Base-by-base conservation (phyloP, 2,113 vertebrate species). In the Cavia porcellus region DNA sequence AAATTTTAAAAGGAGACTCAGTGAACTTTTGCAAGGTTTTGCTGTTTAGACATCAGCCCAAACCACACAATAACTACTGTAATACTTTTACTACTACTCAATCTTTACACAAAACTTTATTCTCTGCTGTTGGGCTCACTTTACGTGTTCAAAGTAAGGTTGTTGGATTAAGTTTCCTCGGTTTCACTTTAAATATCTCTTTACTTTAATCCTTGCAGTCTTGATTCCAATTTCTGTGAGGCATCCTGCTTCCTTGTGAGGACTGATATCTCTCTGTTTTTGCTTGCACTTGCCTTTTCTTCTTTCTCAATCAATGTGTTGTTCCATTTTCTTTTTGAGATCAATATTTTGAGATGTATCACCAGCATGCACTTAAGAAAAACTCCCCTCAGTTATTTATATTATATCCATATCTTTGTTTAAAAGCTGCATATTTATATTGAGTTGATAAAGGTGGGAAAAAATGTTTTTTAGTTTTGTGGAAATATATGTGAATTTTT, bases 311-410 rank as follows among this genome's bases (percentile, higher is more conserved):
- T 97, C 95, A 98, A 96, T 95, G 61, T 70, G 87, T 89, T 97
- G 61, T 89, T 97, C 90, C 95, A 93, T 93, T 95, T 97, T n/a
- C 83, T 86, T 90, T 90, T 91, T 35, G 14, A 83, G 74, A 96
- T 96, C 90, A 94, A 97, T 97, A 96, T 68, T 97, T 96, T 93
- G 66, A 94, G 86, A 96, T 86, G 62, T 32, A 92, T 81, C 74
- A 72, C 50, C 52, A 97, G 79, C 13, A 82, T 82, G 55, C 50
- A 42, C 17, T 84, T 80, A 89, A 70, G 77, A 84, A 86, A 88
- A 93, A 62, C 4, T 19, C 80, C 75, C 45, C 66, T 86, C 80
- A n/a, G 86, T 90, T 96, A 74, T 94, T 95, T 93, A 75, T 95
- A 64, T 86, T 87, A 1, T 14, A n/a, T 92, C 22, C 25, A 30